Evolutionary conservation across 2,113 vertebrate genomes (phyloP).

Genomic region (Prionailurus bengalensis): DNA sequence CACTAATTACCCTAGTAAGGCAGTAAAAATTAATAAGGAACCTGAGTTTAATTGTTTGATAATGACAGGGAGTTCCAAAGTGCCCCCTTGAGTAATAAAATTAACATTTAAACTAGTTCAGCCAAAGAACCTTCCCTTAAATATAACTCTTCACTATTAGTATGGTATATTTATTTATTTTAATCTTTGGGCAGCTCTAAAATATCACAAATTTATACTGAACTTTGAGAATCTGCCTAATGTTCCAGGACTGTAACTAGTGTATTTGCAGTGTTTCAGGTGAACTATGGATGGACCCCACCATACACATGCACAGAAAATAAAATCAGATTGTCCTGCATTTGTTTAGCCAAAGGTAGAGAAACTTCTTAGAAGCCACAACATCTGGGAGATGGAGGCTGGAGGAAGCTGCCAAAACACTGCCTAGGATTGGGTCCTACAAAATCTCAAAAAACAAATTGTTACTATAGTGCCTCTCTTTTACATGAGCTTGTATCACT

Average conservation of each 20-base stretch:
- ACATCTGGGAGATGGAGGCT: background rate
- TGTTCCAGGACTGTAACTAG: constrained; percentile 7
- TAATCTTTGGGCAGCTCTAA: background rate
- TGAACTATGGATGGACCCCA: background rate
- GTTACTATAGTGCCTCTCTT: background rate
- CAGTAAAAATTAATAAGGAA: constrained; percentile 85
- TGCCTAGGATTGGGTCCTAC: background rate
- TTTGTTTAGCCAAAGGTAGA: background rate
- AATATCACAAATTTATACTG: background rate
- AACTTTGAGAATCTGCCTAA: constrained; percentile 14
- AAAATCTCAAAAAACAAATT: background rate
- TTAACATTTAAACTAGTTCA: constrained; percentile 78
- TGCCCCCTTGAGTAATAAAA: constrained; percentile 81
- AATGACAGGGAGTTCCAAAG: constrained; percentile 82
- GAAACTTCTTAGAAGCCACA: background rate
- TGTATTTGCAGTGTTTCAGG: background rate
- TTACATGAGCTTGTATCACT: background rate
- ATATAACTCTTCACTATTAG: constrained; percentile 13
- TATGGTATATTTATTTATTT: background rate
- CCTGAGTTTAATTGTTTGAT: constrained; percentile 84
- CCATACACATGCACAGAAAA: no score
- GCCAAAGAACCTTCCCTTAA: constrained; percentile 67
- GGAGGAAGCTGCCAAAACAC: background rate
- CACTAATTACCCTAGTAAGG: constrained; percentile 81
- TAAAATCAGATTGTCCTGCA: background rate